Evolutionary conservation across 2,113 vertebrate genomes (phyloP).

Genomic region (Platysternon megacephalum): DNA sequence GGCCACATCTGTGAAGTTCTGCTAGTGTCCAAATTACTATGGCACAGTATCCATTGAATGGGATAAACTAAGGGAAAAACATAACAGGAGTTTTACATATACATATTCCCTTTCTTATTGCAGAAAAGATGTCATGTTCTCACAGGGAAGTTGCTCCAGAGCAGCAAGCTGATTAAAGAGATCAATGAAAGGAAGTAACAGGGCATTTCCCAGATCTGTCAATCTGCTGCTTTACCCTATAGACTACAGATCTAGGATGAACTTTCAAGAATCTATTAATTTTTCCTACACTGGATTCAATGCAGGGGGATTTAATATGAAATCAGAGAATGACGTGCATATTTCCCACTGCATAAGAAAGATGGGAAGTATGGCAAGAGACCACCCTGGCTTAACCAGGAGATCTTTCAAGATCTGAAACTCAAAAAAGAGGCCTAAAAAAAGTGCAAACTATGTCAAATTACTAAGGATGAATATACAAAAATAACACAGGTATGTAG

Average conservation of each 20-base stretch:
- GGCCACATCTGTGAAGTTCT: not conserved
- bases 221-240: not conserved
- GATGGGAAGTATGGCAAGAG: too few relatives aligned
- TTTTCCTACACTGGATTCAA: not conserved
- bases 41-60: not conserved
- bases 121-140: not conserved
- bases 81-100: not conserved
- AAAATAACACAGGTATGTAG: too few relatives aligned
- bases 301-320: not conserved
- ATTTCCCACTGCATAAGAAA: not conserved
- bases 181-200: constrained; percentile 26
- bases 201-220: not conserved
- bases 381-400: too few relatives aligned
- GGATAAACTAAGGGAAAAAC: constrained; percentile 40
- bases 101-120: constrained; percentile 31
- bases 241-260: not conserved
- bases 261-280: not conserved
- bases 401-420: too few relatives aligned
- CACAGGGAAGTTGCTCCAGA: not conserved
- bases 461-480: too few relatives aligned
- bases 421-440: too few relatives aligned
- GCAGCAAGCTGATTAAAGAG: constrained; percentile 26
- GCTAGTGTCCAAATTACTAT: not conserved
- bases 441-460: too few relatives aligned
- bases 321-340: not conserved